Evolutionary conservation across 2,888 invertebrate genomes (phyloP), one percentile per base, ranked within the genome.

Genomic region (Agriotes lineatus): DNA sequence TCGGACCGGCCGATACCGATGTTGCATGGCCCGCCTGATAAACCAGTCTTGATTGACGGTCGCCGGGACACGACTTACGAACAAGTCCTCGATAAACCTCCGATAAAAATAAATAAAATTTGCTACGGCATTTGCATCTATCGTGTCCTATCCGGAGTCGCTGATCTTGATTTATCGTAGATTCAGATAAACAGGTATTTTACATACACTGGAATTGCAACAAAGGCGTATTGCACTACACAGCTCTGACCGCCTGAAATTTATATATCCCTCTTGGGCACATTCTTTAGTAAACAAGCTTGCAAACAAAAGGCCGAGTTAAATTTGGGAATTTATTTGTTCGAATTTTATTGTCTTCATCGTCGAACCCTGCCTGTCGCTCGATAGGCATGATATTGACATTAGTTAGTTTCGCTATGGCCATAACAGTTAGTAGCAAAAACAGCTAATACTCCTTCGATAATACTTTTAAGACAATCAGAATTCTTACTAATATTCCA

Each of bases 1-100:
- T 57, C 67, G 68, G 56, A 61, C 61, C 61, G 66, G 62, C 72
- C 73, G 71, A 70, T 72, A 72, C 69, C 69, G 75, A 70, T 60
- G 70, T 72, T 71, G 70, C 74, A 69, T 69, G 71, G 72, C 62
- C 74, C 74, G 68, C 54, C 72, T 66, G 76, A 77, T 77, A 77
- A 77, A 77, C 76, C 76, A 74, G 76, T 74, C 74, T 75, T 77
- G 77, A 77, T 77, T 77, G 77, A 77, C 77, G 77, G 77, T 76
- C 77, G 76, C 74, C 72, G 72, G 67, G 76, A 75, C 76, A 76
- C 76, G 76, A 76, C 75, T 77, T 77, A 76, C 77, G 75, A 77
- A 76, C 77, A 75, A 76, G 76, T 74, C 77, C 69, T 71, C 73
- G 77, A 77, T 77, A 77, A 77, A 77, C 75, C 73, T 67, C 72